Percentiles rank a stretch among this genome's conserved stretches.
Evolutionary conservation across 2,797 vertebrate species (phyloP).

Genomic region (Protosalanx chinensis): DNA sequence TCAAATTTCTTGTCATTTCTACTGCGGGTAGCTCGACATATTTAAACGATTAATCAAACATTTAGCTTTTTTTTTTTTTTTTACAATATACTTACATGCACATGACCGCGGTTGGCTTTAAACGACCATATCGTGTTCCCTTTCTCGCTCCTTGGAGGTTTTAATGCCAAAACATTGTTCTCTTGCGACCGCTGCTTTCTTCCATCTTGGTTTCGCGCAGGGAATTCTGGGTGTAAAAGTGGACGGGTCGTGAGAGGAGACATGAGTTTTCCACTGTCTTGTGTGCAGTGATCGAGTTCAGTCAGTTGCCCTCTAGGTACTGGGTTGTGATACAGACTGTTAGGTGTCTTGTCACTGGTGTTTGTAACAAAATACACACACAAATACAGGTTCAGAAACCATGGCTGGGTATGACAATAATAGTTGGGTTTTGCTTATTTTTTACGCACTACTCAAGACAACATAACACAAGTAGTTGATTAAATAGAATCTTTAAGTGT

Average conservation of each 20-base stretch:
- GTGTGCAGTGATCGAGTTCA: no score
- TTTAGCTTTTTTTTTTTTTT: neutral
- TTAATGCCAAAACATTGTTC: conserved; percentile 85
- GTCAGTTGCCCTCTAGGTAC: no score
- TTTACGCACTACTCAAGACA: no score
- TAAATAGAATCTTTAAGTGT: no score
- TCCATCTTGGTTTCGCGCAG: conserved; percentile 83
- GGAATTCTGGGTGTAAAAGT: conserved; percentile 75
- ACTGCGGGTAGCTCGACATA: conserved; percentile 48
- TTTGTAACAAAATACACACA: no score
- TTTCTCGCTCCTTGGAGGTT: conserved; percentile 57
- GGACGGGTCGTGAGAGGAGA: conserved; percentile 84
- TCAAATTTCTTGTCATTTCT: conserved; percentile 37
- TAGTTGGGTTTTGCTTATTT: no score
- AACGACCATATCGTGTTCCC: conserved; percentile 56
- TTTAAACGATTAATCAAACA: neutral
- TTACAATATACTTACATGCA: conserved; percentile 64
- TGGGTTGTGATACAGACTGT: no score
- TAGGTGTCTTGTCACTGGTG: no score
- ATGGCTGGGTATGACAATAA: no score
- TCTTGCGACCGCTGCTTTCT: conserved; percentile 76
- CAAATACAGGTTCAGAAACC: no score
- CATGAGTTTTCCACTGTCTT: conserved; percentile 29
- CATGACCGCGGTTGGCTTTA: conserved; percentile 70
- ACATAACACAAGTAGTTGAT: no score